Evolutionary conservation across 2,113 vertebrate genomes (phyloP), one percentile per base, ranked within the genome.

Genomic region (Bostrychus sinensis): DNA sequence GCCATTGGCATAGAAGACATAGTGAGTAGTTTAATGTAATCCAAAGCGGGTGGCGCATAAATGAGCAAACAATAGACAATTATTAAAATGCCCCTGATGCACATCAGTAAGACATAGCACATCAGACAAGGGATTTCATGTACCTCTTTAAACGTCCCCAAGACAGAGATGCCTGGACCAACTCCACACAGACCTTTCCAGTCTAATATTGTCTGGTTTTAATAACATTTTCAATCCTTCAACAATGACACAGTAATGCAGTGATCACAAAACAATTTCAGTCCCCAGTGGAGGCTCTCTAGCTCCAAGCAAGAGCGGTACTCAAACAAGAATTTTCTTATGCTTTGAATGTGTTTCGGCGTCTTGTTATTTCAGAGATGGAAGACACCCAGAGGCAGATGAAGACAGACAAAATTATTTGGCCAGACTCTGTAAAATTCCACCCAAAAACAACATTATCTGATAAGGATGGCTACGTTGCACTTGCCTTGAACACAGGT

Each of bases 1-100:
- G 80, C 81, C 36, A 93, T 93, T 8, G 92, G 92, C 77, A 93
- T 93, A 1, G 91, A 93, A 57, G 85, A 92, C 51, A 84, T 92
- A 65, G 90, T 92, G 62, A 91, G 91, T 43, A 30, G 3, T 39
- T 56, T 17, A 42, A 17, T 13, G 36, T n/a, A 70, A 63, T 41
- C 51, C 1, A 23, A 30, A 11, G 53, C 54, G 14, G 14, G 14
- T 50, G 25, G 56, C 12, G 11, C 17, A 11, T 14, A 55, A 50
- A 72, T 34, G 22, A 56, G 48, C 19, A 58, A 2, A 20, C 38
- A 54, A 16, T 16, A n/a, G 14, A n/a, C 20, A 17, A 28, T 53
- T 36, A 23, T 36, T 42, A 39, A 61, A 50, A 39, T 39, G 1
- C n/a, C 4, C 48, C 17, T 16, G 28, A 45, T 53, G 41, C 53